Percentiles rank a stretch among this genome's conserved stretches.
phyloP scores from a whole-genome alignment of 2,888 invertebrate genomes.

The Frankliniella fusca region DNA sequence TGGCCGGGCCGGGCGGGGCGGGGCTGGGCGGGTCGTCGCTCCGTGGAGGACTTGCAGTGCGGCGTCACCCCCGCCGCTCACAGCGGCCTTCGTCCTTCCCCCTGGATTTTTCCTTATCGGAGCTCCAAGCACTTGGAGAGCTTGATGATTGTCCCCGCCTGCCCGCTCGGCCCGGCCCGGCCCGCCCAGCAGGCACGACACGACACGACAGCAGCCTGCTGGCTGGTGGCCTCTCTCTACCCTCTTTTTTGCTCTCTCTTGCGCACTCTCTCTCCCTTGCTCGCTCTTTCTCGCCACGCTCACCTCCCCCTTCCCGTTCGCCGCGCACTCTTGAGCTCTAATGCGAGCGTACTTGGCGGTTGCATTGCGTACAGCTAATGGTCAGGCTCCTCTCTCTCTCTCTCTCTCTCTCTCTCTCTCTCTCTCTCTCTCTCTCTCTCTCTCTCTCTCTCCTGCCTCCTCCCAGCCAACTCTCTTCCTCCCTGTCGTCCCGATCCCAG shows the following conservation, averaged over 20 bases:
- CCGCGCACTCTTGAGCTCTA: conserved; percentile 23
- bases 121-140: too few relatives aligned
- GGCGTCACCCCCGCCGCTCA: too few relatives aligned
- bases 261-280: too few relatives aligned
- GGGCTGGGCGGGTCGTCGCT: too few relatives aligned
- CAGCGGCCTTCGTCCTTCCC: too few relatives aligned
- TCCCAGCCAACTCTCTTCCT: background rate
- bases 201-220: too few relatives aligned
- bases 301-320: background rate
- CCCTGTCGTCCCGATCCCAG: background rate
- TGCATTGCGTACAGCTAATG: conserved; percentile 16
- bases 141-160: too few relatives aligned
- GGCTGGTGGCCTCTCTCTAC: background rate
- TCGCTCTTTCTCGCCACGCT: background rate
- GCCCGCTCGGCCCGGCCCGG: background rate
- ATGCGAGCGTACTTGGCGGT: conserved; percentile 17
- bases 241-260: background rate
- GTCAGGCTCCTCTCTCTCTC: background rate
- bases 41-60: too few relatives aligned
- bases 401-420: background rate
- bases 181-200: background rate
- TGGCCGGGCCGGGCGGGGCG: too few relatives aligned
- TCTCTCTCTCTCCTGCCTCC: background rate
- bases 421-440: background rate
- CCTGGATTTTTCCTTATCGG: too few relatives aligned